A percentile compares a stretch with the other conserved stretches of the same genome.
Evolutionary conservation across 2,113 vertebrate genomes (phyloP).

Genomic region (Varanus komodoensis): DNA sequence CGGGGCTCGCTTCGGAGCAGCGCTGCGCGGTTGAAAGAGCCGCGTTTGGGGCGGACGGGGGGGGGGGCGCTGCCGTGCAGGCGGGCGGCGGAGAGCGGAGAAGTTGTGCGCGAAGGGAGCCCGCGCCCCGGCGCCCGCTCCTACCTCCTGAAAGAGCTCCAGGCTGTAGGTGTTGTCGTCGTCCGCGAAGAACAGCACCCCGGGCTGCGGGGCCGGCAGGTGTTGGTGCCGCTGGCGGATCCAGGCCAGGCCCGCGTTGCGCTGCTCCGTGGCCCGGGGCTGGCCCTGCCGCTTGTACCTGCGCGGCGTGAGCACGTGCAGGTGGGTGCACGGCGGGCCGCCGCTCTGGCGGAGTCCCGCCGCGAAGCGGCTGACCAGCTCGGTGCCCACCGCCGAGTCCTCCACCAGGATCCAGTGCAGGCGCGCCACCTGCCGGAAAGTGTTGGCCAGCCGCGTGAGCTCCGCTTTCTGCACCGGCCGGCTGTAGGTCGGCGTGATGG

Average conservation of each 20-base stretch:
- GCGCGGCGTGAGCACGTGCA: slow-evolving; percentile 92
- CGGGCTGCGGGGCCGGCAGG: slow-evolving; percentile 78
- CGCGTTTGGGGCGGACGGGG: not conserved
- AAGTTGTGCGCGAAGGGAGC: too few relatives aligned
- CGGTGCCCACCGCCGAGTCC: slow-evolving; percentile 87
- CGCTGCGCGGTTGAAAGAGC: not conserved
- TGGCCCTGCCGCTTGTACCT: slow-evolving; percentile 92
- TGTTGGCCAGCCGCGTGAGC: slow-evolving; percentile 93
- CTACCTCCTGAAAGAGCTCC: slow-evolving; percentile 97
- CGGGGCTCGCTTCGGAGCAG: too few relatives aligned
- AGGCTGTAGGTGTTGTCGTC: slow-evolving; percentile 99
- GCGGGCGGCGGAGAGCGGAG: not conserved
- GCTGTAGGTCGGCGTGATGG: slow-evolving; percentile 95
- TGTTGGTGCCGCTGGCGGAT: slow-evolving; percentile 85
- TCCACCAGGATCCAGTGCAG: slow-evolving; percentile 97
- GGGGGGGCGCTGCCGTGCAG: not conserved
- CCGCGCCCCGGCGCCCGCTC: not conserved
- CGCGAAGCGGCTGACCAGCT: slow-evolving; percentile 90
- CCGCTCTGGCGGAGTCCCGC: slow-evolving; percentile 65
- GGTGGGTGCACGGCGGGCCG: slow-evolving; percentile 89
- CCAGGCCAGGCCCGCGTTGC: slow-evolving; percentile 92
- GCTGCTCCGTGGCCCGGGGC: slow-evolving; percentile 95
- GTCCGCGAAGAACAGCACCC: slow-evolving; percentile 97
- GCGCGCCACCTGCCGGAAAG: slow-evolving; percentile 92
- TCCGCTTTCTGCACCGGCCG: slow-evolving; percentile 96